A percentile compares a stretch with the other conserved stretches of the same genome.
Evolutionary conservation across 2,113 vertebrate species (phyloP).

Genomic region (zebrafish (Danio rerio)): GRCz12tu NC_133198.1:33930501-33931000

Average conservation of each 20-base stretch:
- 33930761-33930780: too few species aligned
- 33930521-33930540: too few species aligned
- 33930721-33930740: background rate
- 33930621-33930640: background rate
- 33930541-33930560: too few species aligned
- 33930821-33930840: slow-evolving; percentile 23
- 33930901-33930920: slow-evolving; percentile 33
- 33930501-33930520: too few species aligned
- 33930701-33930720: background rate
- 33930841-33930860: slow-evolving; percentile 73
- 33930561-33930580: too few species aligned
- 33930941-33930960: slow-evolving; percentile 29
- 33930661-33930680: too few species aligned
- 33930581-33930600: too few species aligned
- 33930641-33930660: background rate
- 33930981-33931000: slow-evolving; percentile 22
- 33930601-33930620: background rate
- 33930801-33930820: background rate
- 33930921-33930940: slow-evolving; percentile 27
- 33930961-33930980: slow-evolving; percentile 7
- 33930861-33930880: slow-evolving; percentile 58
- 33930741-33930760: too few species aligned
- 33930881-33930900: slow-evolving; percentile 53
- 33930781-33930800: background rate
- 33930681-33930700: background rate